Conservation (phyloP, 2,888 invertebrate genomes). For the Drosophila cracens region DNA sequence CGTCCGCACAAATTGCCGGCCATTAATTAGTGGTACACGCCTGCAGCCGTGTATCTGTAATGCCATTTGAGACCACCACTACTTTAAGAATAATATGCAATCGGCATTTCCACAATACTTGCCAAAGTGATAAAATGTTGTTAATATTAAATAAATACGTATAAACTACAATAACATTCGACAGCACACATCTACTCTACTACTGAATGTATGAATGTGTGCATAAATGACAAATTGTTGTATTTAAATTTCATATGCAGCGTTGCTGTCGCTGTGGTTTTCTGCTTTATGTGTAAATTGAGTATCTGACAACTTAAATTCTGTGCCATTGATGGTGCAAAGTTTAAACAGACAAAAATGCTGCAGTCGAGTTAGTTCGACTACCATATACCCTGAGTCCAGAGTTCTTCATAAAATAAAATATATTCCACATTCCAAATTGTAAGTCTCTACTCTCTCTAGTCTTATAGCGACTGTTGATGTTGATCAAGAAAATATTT, state of each 20-base stretch:
- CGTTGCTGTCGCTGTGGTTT: conserved; percentile 27
- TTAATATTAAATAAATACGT: conserved; percentile 40
- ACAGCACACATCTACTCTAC: neutral
- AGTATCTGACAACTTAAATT: conserved; percentile 14
- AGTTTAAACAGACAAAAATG: neutral
- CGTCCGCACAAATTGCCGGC: conserved; percentile 65
- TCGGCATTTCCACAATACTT: conserved; percentile 1
- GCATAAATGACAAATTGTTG: conserved; percentile 17
- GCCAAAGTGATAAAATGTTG: conserved; percentile 27
- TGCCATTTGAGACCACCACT: conserved; percentile 51
- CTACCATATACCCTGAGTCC: neutral
- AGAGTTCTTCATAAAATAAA: neutral
- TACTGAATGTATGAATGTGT: conserved; percentile 2
- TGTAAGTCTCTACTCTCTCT: neutral
- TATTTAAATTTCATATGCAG: conserved; percentile 39
- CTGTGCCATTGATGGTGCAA: conserved; percentile 8
- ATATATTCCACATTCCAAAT: neutral
- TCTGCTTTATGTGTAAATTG: conserved; percentile 27
- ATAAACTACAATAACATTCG: neutral
- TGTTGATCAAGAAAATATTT: neutral
- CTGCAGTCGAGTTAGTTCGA: neutral
- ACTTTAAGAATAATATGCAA: conserved; percentile 38
- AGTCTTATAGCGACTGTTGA: neutral
- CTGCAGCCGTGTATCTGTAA: conserved; percentile 28
- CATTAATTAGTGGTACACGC: conserved; percentile 73